A percentile compares a stretch with the other conserved stretches of the same genome.
phyloP scores from a whole-genome alignment of 2,797 vertebrate genomes.

The Manis crassicaudata region DNA sequence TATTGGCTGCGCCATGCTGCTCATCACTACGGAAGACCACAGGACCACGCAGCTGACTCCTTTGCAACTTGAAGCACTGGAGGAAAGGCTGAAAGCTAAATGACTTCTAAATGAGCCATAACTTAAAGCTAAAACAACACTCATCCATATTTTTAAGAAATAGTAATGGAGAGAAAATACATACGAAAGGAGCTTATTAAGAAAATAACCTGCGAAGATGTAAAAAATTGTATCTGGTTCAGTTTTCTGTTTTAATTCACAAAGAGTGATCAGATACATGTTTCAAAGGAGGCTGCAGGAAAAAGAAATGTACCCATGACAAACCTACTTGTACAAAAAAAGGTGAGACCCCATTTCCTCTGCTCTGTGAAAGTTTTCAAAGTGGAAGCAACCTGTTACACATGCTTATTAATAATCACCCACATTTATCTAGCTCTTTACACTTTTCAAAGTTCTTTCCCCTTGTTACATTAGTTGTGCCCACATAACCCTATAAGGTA shows the following conservation, averaged over 20 bases:
- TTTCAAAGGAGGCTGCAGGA: not conserved
- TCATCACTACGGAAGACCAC: not conserved
- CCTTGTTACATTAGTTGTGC: not conserved
- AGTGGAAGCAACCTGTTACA: not conserved
- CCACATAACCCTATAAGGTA: not conserved
- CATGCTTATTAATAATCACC: not conserved
- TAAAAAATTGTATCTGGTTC: not conserved
- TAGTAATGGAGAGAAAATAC: not conserved
- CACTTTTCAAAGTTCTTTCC: not conserved
- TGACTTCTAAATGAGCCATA: not conserved
- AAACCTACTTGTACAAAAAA: not conserved
- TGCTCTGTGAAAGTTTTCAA: not conserved
- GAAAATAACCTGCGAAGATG: not conserved
- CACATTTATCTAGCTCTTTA: not conserved
- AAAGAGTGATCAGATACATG: not conserved
- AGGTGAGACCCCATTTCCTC: not conserved
- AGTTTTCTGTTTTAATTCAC: not conserved
- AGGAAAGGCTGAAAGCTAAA: not conserved
- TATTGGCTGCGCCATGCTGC: not conserved
- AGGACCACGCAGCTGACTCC: rapidly evolving
- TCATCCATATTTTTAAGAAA: not conserved
- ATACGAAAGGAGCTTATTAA: not conserved
- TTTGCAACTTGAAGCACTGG: not conserved
- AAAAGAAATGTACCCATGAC: not conserved
- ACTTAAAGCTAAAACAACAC: not conserved